Evolutionary conservation across 1,140 invertebrate genomes (phyloP).

Genomic region (Araneus ventricosus): DNA sequence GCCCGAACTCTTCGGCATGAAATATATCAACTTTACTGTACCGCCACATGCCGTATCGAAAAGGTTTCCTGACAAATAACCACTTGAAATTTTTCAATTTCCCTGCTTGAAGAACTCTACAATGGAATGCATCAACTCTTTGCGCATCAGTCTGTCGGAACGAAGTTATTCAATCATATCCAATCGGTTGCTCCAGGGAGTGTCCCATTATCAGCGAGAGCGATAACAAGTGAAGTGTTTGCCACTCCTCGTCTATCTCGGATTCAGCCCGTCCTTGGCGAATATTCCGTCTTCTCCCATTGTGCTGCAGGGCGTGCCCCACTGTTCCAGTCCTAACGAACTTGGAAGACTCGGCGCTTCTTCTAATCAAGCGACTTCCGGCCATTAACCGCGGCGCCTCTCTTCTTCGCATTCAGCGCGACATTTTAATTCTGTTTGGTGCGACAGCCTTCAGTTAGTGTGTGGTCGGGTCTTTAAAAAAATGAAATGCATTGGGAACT

Average conservation of each 20-base stretch:
- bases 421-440: neutral
- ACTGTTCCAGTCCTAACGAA: neutral
- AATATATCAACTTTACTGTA: too few relatives aligned
- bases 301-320: neutral
- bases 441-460: neutral
- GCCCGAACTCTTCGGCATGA: too few relatives aligned
- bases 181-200: neutral
- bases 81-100: too few relatives aligned
- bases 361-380: neutral
- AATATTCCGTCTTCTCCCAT: neutral
- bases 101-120: too few relatives aligned
- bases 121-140: too few relatives aligned
- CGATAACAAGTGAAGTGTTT: neutral
- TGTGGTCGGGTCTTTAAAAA: too few relatives aligned
- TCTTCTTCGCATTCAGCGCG: neutral
- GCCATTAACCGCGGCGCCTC: neutral
- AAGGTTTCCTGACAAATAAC: too few relatives aligned
- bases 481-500: too few relatives aligned
- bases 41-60: too few relatives aligned
- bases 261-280: neutral
- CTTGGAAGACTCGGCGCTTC: neutral
- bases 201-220: neutral
- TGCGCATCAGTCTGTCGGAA: too few relatives aligned
- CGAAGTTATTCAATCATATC: too few relatives aligned
- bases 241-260: slow-evolving; percentile 10